phyloP scores from a whole-genome alignment of 2,113 vertebrate genomes.

The Hyperoodon ampullatus region DNA sequence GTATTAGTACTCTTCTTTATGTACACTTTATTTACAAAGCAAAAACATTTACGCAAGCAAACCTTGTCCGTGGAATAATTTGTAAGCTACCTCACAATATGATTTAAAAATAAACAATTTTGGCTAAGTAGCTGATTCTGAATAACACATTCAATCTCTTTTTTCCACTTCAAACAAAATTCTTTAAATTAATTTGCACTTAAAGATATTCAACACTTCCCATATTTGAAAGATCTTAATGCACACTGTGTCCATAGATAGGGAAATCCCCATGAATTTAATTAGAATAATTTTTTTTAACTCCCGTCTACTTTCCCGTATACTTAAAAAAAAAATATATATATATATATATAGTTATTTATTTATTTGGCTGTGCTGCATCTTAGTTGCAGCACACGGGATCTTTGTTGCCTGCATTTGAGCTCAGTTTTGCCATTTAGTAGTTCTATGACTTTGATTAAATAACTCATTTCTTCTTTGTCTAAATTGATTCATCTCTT shows the following conservation, averaged over 20 bases:
- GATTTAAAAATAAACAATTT: not conserved
- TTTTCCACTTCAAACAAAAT: not conserved
- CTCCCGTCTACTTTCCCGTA: not conserved
- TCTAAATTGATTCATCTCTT: not conserved
- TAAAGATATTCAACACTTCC: not conserved
- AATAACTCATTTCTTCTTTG: not conserved
- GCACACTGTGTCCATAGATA: not conserved
- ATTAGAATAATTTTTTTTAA: not conserved
- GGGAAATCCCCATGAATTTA: not conserved
- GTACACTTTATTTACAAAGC: slow-evolving; percentile 19
- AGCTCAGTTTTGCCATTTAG: not conserved
- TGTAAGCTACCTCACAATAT: not conserved
- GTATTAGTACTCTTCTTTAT: slow-evolving; percentile 58
- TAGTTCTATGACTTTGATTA: not conserved
- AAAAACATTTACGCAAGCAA: slow-evolving; percentile 39
- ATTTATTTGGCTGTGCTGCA: no score
- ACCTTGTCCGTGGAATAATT: not conserved
- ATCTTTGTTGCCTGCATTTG: not conserved
- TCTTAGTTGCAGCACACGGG: no score
- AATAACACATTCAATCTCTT: not conserved
- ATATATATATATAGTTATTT: no score
- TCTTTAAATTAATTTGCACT: not conserved
- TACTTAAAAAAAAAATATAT: no score
- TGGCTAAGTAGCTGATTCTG: not conserved
- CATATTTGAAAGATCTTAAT: not conserved